Conservation (phyloP, 2,797 vertebrate species). For the Gobionotothen gibberifrons region DNA sequence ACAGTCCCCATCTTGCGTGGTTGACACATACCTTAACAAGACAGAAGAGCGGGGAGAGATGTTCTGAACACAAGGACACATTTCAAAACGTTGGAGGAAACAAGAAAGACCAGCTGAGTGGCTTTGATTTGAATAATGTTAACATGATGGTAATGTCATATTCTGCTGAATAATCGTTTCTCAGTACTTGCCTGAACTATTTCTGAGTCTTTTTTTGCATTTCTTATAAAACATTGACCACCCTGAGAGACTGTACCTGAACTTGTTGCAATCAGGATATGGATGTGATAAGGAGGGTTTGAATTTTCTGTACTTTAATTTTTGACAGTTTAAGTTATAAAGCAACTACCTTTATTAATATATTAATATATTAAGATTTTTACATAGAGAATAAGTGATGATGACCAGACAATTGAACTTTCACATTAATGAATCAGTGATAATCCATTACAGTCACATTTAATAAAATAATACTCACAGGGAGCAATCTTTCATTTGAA, state of each 20-base stretch:
- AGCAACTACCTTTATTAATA: background rate
- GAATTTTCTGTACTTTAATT: too few species aligned
- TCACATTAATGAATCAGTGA: background rate
- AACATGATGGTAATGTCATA: background rate
- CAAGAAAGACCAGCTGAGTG: background rate
- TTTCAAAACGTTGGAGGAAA: background rate
- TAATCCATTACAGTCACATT: background rate
- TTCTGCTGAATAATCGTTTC: background rate
- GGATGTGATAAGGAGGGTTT: slow-evolving; percentile 6
- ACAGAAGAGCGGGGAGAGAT: slow-evolving; percentile 39
- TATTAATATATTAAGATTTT: background rate
- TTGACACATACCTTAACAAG: slow-evolving; percentile 89
- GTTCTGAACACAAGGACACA: slow-evolving; percentile 5
- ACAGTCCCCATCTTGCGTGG: slow-evolving; percentile 89
- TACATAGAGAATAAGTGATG: background rate
- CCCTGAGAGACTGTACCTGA: slow-evolving; percentile 20
- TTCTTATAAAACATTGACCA: slow-evolving; percentile 42
- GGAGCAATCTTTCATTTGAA: background rate
- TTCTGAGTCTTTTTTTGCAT: slow-evolving; percentile 33
- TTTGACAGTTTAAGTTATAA: background rate
- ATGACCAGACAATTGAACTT: background rate
- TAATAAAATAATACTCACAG: background rate
- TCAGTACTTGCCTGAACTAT: slow-evolving; percentile 1
- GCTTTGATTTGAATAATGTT: background rate
- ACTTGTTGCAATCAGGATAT: slow-evolving; percentile 50